Conservation (phyloP, 1,140 invertebrate genomes). For the Kradibia gibbosae region DNA sequence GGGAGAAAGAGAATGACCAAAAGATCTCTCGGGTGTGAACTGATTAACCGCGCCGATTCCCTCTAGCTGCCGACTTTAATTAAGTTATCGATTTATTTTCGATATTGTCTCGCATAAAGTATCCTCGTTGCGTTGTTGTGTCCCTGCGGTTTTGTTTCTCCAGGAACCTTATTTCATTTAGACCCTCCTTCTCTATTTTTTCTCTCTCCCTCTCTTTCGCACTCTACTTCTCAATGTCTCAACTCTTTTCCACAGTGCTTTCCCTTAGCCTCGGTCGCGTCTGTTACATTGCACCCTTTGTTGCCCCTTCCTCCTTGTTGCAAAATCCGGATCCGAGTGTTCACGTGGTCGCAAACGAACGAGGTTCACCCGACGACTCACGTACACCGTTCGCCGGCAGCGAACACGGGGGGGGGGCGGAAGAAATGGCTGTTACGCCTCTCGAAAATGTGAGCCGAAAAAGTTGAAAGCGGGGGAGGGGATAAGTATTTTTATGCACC, state of each 20-base stretch:
- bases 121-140: conserved; percentile 37
- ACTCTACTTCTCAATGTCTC: not conserved
- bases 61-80: conserved; percentile 61
- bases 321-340: not conserved
- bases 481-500: conserved; percentile 42
- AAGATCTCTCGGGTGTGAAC: conserved; percentile 56
- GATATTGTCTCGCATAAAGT: conserved; percentile 60
- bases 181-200: not conserved
- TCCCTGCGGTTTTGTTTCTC: not conserved
- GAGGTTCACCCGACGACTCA: conserved; percentile 39
- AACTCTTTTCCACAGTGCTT: not conserved
- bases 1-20: not conserved
- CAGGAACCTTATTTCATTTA: not conserved
- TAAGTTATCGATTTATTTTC: conserved; percentile 70
- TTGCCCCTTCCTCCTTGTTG: too few relatives aligned
- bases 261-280: not conserved
- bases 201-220: not conserved
- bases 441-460: conserved; percentile 44
- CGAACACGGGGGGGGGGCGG: not conserved
- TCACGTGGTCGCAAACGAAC: conserved; percentile 7
- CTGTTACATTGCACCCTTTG: not conserved
- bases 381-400: not conserved
- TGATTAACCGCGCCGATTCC: conserved; percentile 59
- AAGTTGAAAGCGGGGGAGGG: conserved; percentile 39
- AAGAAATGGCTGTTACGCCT: conserved; percentile 43